These are phyloP conservation scores for Lacerta viridis DNA, from an alignment of 2,797 vertebrate species.

Conservation along the genomic window DNA sequence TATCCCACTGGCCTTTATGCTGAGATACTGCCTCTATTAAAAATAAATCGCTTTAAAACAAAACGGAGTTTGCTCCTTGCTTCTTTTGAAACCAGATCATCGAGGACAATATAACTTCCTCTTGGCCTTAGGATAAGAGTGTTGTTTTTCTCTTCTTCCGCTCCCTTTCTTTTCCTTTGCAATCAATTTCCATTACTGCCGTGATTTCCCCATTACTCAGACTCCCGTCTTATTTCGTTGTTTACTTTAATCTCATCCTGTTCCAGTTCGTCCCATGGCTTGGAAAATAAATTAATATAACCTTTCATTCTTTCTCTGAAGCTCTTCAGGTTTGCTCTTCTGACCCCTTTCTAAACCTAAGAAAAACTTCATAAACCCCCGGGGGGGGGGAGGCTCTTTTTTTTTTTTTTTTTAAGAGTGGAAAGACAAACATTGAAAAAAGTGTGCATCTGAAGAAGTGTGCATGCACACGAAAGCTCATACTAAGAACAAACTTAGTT, in stretches of 20 bases:
- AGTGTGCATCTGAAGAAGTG: too few relatives aligned
- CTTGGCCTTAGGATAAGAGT: constrained; percentile 29
- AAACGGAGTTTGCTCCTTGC: neutral
- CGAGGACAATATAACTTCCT: constrained; percentile 18
- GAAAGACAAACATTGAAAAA: neutral
- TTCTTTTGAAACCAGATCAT: neutral
- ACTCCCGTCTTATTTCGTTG: constrained; percentile 2
- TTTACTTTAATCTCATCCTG: constrained; percentile 26
- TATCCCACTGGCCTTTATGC: neutral
- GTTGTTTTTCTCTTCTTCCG: neutral
- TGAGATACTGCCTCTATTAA: neutral
- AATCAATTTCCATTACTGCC: constrained; percentile 19
- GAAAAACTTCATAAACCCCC: neutral
- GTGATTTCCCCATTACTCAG: constrained; percentile 26
- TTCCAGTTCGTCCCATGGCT: constrained; percentile 7
- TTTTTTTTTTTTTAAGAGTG: neutral
- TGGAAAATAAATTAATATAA: neutral
- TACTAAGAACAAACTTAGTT: too few relatives aligned
- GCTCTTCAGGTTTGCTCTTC: neutral
- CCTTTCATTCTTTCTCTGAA: neutral
- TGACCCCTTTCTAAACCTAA: too few relatives aligned
- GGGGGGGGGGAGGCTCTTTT: too few relatives aligned
- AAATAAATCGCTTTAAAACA: constrained; percentile 20
- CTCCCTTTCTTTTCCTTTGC: constrained; percentile 5
- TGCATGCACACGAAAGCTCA: too few relatives aligned